A percentile compares a stretch with the other conserved stretches of the same genome.
These are phyloP conservation scores for Tipula lateralis DNA, from an alignment of 2,888 invertebrate species.

Conservation along the genomic window DNA sequence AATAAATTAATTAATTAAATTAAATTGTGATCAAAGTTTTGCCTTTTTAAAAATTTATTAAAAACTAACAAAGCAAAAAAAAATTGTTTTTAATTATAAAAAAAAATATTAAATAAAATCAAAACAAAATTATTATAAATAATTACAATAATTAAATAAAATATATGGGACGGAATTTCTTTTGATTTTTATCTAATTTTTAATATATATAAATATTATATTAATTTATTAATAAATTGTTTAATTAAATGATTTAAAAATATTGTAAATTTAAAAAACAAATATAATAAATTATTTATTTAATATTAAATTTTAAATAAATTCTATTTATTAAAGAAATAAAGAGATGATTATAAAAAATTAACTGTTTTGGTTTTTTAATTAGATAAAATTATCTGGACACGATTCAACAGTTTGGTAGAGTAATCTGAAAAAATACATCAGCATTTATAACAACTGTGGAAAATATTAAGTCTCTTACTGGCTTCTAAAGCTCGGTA, in stretches of 20 bases:
- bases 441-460: too few species aligned
- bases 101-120: background rate
- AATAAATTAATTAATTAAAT: background rate
- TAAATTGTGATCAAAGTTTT: conserved; percentile 24
- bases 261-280: background rate
- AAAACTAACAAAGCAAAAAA: background rate
- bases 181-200: background rate
- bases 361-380: background rate
- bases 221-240: background rate
- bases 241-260: background rate
- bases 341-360: background rate
- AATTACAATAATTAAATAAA: background rate
- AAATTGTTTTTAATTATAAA: background rate
- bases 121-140: background rate
- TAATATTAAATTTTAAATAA: background rate
- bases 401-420: too few species aligned
- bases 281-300: conserved; percentile 15
- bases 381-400: too few species aligned
- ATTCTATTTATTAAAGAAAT: background rate
- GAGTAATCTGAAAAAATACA: too few species aligned
- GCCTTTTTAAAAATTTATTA: background rate
- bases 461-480: too few species aligned
- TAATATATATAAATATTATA: background rate
- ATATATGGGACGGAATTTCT: background rate
- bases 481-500: too few species aligned